Base-by-base conservation (phyloP, 2,888 invertebrate genomes). In the Lithosia quadra region DNA sequence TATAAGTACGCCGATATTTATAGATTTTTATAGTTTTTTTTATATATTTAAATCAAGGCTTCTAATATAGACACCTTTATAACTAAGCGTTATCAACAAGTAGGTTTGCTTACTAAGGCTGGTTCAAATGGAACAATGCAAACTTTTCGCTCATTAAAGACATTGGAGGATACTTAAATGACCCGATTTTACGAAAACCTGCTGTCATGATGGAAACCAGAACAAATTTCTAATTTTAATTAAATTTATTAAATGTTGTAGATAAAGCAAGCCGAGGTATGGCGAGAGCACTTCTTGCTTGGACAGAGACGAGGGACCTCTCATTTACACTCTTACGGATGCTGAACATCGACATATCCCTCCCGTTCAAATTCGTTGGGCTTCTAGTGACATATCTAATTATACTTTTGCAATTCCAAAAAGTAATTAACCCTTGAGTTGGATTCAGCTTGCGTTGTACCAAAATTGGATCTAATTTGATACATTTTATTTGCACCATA, bases 261-360 rank as follows among this genome's bases (percentile, higher is more conserved):
- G 94, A 92, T 73, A 92, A 93, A 74, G 71, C 83, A 0, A 86
- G 88, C 15, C 89, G 92, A 1, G 88, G 88, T n/a, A 81, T 88
- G 18, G 90, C 91, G 0, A 89, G 91, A 3, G 89, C 92, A 0
- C 80, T 94, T 5, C 79, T 93, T 13, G 86, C 89, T 0, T 84
- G 93, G 73, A 91, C 91, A 1, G 91, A 92, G 73, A 88, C 90
- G 0, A 84, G 90, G 4, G 86, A 91, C 69, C 82, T 94, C 62
- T 89, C 92, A 2, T 92, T 93, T 76, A 88, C 89, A 0, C 88
- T 93, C 7, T 83, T 94, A 43, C 90, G 91, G 43, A 90, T 92
- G 88, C 79, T 93, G 61, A 85, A 90, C 75, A 86, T 94, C 59
- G 91, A 92, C 71, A 87, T 91, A 59, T 90, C 92, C 0, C 82